Evolutionary conservation across 2,888 invertebrate species (phyloP), one percentile per base, ranked within the genome.

Genomic region (Oligia strigilis): DNA sequence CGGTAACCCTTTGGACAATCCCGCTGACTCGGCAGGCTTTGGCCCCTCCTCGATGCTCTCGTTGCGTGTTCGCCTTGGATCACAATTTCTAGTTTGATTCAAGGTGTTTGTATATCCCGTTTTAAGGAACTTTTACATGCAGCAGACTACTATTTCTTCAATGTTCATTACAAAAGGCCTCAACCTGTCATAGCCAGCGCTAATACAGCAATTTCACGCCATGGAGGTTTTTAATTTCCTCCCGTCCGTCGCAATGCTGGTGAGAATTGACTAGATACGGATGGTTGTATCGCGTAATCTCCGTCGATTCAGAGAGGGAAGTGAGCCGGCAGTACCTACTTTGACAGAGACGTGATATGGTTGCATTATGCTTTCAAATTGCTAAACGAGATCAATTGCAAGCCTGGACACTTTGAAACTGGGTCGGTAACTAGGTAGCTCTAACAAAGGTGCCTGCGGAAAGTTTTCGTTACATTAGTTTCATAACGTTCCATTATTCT

Each of bases 321-420:
- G 60, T 14, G 72, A 36, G 40, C 52, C 66, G 40, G 65, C 43
- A 65, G 40, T 60, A 40, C 40, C 40, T 40, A 76, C 52, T 87
- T 70, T 72, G 72, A 64, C 52, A 60, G 58, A 70, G 65, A 74
- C 64, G 87, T 67, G 74, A 66, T 71, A 76, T 49, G 43, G 43
- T 81, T 75, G 72, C 72, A 84, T 71, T 81, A 85, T 85, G 69
- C 64, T 82, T 65, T 74, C 52, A 81, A 81, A 81, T 65, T 70
- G 29, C 58, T 73, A 64, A 81, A 73, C 60, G 60, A 70, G 70
- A 85, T 72, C 67, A 81, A 82, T 81, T 85, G 62, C 40, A 43
- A 43, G 46, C 81, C 40, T 80, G 67, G 52, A 36, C 23, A 52
- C 40, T 69, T 58, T 46, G 23, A 85, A 85, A 74, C 40, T 82